Base-by-base conservation (phyloP, 2,797 vertebrate species). In the Girardinus metallicus region DNA sequence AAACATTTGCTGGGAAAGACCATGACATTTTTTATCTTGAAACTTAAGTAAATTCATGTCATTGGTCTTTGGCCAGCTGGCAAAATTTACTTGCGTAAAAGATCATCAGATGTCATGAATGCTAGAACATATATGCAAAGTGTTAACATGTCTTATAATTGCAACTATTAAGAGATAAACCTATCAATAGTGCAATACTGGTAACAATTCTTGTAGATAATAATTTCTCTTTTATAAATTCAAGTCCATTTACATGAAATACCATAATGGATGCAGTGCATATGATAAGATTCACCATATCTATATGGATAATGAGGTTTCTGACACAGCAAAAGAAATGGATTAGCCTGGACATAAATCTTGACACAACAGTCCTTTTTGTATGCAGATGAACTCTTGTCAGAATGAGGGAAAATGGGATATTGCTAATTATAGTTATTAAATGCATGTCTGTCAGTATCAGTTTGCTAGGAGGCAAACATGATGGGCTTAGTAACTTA, bases 401-500 rank as follows among this genome's bases (percentile, higher is more conserved):
- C 89, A 88, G 83, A 85, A 83, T 53, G 80, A 91, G 62, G 75
- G 81, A 80, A 89, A 90, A 75, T 76, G 79, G 88, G 86, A 87
- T 76, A 87, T 90, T 89, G 81, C 82, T 92, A 93, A 92, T 94
- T 89, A 91, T 83, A 90, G 85, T 91, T 86, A 90, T 92, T 89
- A 93, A 92, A 93, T 85, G 79, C 81, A 89, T 62, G 88, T 57
- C 85, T 87, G 90, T 92, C 89, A 90, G 88, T 85, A 87, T 91
- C 88, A 70, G 84, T 79, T 51, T 78, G 83, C 81, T 82, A 80
- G 75, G 76, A 90, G 87, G 82, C 53, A 1, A 88, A 84, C 71
- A 83, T 82, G 86, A 89, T 84, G 80, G 83, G 83, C 78, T 91
- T 85, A 88, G 85, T 83, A 89, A 90, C 88, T 90, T 91, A 81